A percentile compares a stretch with the other conserved stretches of the same genome.
Conservation (phyloP, 2,113 vertebrate species). For the Pyxicephalus adspersus region DNA sequence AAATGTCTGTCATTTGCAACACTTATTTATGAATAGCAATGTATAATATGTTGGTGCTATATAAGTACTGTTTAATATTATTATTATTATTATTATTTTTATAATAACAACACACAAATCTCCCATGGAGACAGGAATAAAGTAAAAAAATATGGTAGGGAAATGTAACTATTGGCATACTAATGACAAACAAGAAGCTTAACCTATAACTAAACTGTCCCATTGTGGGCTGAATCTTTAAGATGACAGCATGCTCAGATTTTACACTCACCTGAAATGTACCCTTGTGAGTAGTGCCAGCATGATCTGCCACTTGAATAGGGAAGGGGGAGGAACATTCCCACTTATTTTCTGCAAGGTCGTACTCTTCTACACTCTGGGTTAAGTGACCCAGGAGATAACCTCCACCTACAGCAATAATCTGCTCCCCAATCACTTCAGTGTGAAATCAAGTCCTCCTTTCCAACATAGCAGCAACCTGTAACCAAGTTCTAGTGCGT, state of each 20-base stretch:
- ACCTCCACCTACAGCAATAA: slow-evolving; percentile 63
- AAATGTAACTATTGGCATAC: no score
- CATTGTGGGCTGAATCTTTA: not conserved
- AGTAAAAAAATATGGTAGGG: not conserved
- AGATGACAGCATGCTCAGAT: not conserved
- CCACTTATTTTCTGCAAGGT: slow-evolving; percentile 60
- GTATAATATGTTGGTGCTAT: no score
- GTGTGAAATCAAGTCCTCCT: slow-evolving; percentile 60
- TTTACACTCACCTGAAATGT: slow-evolving; percentile 60
- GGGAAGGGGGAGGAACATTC: slow-evolving; percentile 59
- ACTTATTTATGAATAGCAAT: no score
- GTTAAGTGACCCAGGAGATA: slow-evolving; percentile 62
- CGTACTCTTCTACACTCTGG: slow-evolving; percentile 59
- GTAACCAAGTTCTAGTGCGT: slow-evolving; percentile 60
- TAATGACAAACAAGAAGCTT: not conserved
- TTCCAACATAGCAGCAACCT: slow-evolving; percentile 62
- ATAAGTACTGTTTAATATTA: no score
- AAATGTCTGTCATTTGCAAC: no score
- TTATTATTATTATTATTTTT: no score
- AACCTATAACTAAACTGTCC: not conserved
- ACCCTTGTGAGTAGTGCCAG: slow-evolving; percentile 62
- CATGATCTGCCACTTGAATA: slow-evolving; percentile 59
- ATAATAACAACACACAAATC: no score
- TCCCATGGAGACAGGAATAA: no score
- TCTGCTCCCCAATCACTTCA: slow-evolving; percentile 17